phyloP scores from a whole-genome alignment of 1,140 invertebrate genomes.

The Aradophagus sp. region DNA sequence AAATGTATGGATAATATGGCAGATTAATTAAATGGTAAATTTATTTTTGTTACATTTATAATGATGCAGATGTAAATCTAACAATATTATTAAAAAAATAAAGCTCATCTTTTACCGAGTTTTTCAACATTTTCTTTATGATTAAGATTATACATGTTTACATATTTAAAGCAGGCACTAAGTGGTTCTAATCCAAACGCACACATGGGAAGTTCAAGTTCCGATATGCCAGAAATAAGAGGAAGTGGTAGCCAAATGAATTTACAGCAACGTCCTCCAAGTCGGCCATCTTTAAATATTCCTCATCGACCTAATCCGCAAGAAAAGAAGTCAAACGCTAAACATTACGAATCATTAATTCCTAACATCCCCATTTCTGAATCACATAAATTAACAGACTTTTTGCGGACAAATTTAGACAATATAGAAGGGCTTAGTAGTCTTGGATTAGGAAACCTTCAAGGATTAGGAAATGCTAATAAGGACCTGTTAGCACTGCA shows the following conservation, averaged over 20 bases:
- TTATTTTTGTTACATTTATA: too few relatives aligned
- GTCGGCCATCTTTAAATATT: slow-evolving; percentile 72
- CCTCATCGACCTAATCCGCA: slow-evolving; percentile 69
- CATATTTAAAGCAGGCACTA: slow-evolving; percentile 64
- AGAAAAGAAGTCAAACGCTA: slow-evolving; percentile 67
- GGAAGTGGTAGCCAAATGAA: slow-evolving; percentile 67
- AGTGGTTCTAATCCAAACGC: slow-evolving; percentile 63
- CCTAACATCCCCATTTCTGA: slow-evolving; percentile 73
- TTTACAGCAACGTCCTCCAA: slow-evolving; percentile 71
- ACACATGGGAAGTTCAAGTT: slow-evolving; percentile 64
- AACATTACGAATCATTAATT: slow-evolving; percentile 69
- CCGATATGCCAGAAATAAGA: slow-evolving; percentile 67
- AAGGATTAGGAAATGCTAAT: slow-evolving; percentile 73
- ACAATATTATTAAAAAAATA: too few relatives aligned
- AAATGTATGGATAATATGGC: too few relatives aligned
- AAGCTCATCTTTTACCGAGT: too few relatives aligned
- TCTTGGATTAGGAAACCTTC: slow-evolving; percentile 68
- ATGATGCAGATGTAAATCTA: too few relatives aligned
- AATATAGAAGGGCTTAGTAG: slow-evolving; percentile 79
- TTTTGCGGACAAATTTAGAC: slow-evolving; percentile 80
- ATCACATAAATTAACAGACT: slow-evolving; percentile 77
- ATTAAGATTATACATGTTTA: too few relatives aligned
- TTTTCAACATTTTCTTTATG: too few relatives aligned
- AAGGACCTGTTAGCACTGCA: slow-evolving; percentile 82
- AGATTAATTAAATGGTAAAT: too few relatives aligned